Conservation (phyloP, 92 coral and sea anemone species). For the Palythoa caribaeorum region DNA sequence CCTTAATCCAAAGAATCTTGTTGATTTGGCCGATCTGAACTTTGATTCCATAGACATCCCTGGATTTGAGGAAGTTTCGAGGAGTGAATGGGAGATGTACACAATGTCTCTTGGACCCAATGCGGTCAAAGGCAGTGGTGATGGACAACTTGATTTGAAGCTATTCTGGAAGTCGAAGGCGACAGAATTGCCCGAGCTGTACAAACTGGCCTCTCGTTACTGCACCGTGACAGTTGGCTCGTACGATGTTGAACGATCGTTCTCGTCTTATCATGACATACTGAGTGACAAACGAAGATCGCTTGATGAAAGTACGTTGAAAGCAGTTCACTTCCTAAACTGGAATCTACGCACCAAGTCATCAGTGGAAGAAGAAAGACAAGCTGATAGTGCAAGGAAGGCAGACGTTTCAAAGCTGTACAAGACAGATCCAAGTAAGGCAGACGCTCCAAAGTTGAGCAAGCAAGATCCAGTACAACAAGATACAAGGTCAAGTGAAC, state of each 20-base stretch:
- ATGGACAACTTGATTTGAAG: conserved; percentile 24
- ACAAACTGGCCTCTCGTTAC: conserved; percentile 28
- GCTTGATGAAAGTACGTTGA: conserved; percentile 26
- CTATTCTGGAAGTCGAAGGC: conserved; percentile 44
- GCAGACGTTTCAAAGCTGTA: conserved; percentile 10
- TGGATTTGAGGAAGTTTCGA: conserved; percentile 13
- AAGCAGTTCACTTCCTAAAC: conserved; percentile 43
- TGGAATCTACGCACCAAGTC: conserved; percentile 37
- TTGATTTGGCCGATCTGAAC: background rate
- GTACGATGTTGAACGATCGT: conserved; percentile 32
- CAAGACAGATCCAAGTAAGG: conserved; percentile 2
- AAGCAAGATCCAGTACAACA: conserved; percentile 11
- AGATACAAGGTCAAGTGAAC: background rate
- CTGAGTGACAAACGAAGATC: conserved; percentile 37
- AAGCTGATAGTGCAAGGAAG: conserved; percentile 22
- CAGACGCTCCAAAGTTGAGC: background rate
- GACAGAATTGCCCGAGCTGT: conserved; percentile 23
- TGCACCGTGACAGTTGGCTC: conserved; percentile 30
- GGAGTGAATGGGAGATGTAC: no score
- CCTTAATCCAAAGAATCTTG: background rate
- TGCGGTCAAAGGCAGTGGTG: conserved; percentile 54
- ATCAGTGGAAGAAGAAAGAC: conserved; percentile 36
- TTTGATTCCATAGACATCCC: conserved; percentile 54
- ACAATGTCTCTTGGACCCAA: conserved; percentile 34
- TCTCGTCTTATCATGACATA: conserved; percentile 33